Conservation (phyloP, 2,888 invertebrate species). For the Eupeodes luniger region DNA sequence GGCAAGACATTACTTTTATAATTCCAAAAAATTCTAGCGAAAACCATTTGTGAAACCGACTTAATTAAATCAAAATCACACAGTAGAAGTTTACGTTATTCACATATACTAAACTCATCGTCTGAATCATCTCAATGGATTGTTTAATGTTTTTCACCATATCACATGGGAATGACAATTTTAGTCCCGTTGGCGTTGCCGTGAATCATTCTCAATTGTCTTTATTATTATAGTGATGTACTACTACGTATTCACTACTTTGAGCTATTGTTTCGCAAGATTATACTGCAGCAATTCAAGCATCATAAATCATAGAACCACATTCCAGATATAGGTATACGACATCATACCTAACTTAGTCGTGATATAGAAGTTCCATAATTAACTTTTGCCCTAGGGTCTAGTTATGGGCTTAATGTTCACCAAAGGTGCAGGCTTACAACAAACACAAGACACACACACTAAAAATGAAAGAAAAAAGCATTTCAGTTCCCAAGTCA, state of each 20-base stretch:
- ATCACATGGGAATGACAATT: conserved; percentile 13
- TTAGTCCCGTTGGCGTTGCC: background rate
- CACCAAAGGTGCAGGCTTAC: conserved; percentile 22
- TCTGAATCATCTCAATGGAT: background rate
- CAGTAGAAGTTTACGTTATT: no score
- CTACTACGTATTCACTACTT: background rate
- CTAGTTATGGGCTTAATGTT: conserved; percentile 60
- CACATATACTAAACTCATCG: no score
- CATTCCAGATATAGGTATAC: background rate
- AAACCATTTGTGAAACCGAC: no score
- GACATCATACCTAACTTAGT: background rate
- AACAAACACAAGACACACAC: background rate
- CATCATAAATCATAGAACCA: conserved; percentile 62
- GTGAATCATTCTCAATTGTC: conserved; percentile 18
- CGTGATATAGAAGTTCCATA: conserved; percentile 52
- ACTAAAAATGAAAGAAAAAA: background rate
- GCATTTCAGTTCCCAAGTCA: background rate
- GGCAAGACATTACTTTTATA: no score
- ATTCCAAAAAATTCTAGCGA: no score
- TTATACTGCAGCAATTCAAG: conserved; percentile 50
- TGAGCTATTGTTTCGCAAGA: background rate
- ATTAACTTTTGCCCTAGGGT: conserved; percentile 68
- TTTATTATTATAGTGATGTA: background rate
- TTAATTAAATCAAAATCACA: no score
- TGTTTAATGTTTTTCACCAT: background rate